Conservation (phyloP, 2,113 vertebrate species). For the Perca schrenkii region DNA sequence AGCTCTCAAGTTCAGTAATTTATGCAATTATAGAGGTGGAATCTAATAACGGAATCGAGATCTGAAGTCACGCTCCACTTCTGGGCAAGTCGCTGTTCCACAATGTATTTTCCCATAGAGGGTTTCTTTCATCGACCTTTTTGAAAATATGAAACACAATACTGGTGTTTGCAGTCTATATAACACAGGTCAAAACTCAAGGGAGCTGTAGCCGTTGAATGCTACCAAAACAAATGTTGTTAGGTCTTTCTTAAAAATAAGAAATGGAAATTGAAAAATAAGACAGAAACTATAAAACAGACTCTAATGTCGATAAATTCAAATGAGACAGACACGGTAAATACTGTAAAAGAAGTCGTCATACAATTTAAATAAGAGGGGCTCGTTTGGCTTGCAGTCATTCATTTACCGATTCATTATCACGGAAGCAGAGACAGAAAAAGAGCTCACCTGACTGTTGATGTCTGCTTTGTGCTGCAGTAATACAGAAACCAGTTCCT, state of each 20-base stretch:
- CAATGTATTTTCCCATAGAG: not conserved
- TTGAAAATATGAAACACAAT: slow-evolving; percentile 5
- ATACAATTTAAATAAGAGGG: not conserved
- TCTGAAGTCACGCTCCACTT: not conserved
- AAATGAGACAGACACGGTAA: not conserved
- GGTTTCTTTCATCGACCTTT: not conserved
- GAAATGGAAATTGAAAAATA: not conserved
- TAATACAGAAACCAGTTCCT: slow-evolving; percentile 92
- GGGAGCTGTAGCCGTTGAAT: not conserved
- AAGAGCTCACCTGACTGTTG: slow-evolving; percentile 92
- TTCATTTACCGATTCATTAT: not conserved
- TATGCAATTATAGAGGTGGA: not conserved
- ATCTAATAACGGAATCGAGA: not conserved
- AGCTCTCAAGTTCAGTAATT: not conserved
- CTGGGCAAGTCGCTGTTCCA: not conserved
- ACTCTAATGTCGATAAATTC: not conserved
- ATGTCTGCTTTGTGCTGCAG: slow-evolving; percentile 91
- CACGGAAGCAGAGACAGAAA: not conserved
- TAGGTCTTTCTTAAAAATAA: not conserved
- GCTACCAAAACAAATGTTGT: not conserved
- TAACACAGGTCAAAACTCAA: not conserved
- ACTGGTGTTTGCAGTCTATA: not conserved
- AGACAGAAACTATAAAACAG: not conserved
- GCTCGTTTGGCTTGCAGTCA: not conserved
- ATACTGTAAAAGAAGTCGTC: not conserved